Evolutionary conservation across 2,888 invertebrate species (phyloP), one percentile per base, ranked within the genome.

Genomic region (Hybos culiciformis): DNA sequence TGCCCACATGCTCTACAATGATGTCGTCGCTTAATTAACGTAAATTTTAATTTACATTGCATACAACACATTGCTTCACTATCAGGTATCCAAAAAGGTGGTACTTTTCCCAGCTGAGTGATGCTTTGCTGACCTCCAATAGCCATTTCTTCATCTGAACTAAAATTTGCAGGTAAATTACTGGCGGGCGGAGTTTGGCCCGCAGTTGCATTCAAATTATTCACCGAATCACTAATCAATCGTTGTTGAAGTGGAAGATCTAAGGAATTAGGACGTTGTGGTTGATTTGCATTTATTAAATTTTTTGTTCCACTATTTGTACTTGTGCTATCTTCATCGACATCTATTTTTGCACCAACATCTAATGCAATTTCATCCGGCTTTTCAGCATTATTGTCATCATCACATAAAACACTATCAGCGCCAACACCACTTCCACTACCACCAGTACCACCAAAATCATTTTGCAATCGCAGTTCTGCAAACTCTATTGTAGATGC

Each of bases 81-180:
- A 62, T 92, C 91, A 0, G 88, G 88, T 41, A 91, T 78, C 91
- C 91, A 91, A 54, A 80, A 74, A 0, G 90, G 90, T 12, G 83
- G 80, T 43, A 80, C 73, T 57, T 78, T 78, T 2, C 87, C 87
- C 42, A 87, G 61, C 48, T 69, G 60, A n/a, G n/a, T n/a, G n/a
- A 12, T 63, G 63, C 42, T 59, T 56, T 1, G 20, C 1, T 11
- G 50, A 46, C 37, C 15, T 31, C 18, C 15, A 17, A 9, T 2
- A 19, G 41, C 26, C 33, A 9, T 6, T 11, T 15, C 17, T 20
- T 20, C 14, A 12, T n/a, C 17, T 37, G 29, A 15, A 32, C 21
- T 20, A 29, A 6, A 15, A 14, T n/a, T 42, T 37, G n/a, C n/a
- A n/a, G 17, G 6, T 40, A 9, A 61, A 51, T 60, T 59, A 37